Evolutionary conservation across 2,113 vertebrate species (phyloP).

Genomic region (Sitta europaea): DNA sequence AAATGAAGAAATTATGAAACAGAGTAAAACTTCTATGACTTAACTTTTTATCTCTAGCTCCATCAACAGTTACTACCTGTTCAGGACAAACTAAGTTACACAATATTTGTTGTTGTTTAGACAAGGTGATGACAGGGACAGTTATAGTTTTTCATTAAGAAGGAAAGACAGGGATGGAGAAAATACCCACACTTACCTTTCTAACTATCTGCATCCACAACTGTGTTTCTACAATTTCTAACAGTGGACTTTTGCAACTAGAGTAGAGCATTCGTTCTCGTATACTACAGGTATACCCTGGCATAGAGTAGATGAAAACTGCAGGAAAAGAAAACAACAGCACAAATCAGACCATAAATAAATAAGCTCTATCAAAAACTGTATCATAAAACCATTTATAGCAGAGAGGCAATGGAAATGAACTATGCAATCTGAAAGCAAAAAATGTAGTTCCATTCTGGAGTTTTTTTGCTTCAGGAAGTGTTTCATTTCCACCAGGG

Average conservation of each 20-base stretch:
- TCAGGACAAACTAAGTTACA: not conserved
- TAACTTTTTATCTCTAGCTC: not conserved
- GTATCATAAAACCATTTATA: not conserved
- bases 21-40: not conserved
- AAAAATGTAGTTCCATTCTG: not conserved
- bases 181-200: slow-evolving; percentile 77
- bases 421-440: not conserved
- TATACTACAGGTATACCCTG: slow-evolving; percentile 94
- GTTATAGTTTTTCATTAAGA: not conserved
- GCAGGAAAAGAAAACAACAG: slow-evolving; percentile 4
- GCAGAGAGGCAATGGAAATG: not conserved
- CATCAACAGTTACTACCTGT: not conserved
- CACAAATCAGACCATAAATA: not conserved
- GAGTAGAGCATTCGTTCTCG: slow-evolving; percentile 97
- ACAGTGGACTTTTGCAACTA: slow-evolving; percentile 91
- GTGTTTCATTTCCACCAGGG: not conserved
- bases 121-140: not conserved
- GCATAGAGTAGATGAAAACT: slow-evolving; percentile 99
- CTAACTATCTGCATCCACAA: slow-evolving; percentile 85
- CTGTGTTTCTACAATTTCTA: slow-evolving; percentile 87
- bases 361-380: not conserved
- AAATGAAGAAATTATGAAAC: not conserved
- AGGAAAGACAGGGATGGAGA: not conserved
- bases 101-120: not conserved
- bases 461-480: not conserved